Conservation (phyloP, 2,888 invertebrate genomes). For the Tetragnatha montana region DNA sequence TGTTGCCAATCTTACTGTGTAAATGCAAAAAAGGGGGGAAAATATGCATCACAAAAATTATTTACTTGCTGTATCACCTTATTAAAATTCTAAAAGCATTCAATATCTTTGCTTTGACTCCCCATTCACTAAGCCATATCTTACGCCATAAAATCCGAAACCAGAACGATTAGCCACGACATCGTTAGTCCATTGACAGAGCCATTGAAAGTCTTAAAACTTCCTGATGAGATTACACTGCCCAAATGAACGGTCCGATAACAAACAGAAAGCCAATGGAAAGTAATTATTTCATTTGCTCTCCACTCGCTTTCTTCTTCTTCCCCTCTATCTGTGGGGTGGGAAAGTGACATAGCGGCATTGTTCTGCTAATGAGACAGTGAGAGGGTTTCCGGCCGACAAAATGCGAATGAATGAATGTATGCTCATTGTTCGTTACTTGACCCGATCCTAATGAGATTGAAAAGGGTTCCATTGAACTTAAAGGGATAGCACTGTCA, state of each 20-base stretch:
- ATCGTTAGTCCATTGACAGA: background rate
- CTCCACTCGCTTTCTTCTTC: background rate
- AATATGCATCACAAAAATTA: no score
- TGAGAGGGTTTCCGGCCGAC: slow-evolving; percentile 20
- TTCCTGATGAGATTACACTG: background rate
- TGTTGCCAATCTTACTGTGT: no score
- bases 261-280: background rate
- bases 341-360: background rate
- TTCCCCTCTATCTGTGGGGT: background rate
- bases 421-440: slow-evolving; percentile 46
- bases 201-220: background rate
- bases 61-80: no score
- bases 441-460: slow-evolving; percentile 1
- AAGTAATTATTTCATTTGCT: slow-evolving; percentile 50
- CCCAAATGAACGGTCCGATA: background rate
- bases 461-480: background rate
- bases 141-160: background rate
- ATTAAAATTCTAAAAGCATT: background rate
- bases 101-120: background rate
- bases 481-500: background rate
- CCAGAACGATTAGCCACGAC: background rate
- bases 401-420: slow-evolving; percentile 19
- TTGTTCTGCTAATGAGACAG: slow-evolving; percentile 34
- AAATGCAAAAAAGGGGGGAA: no score
- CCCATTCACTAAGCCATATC: background rate